Evolutionary conservation across 2,797 vertebrate species (phyloP).

Genomic region (Anabas testudineus): DNA sequence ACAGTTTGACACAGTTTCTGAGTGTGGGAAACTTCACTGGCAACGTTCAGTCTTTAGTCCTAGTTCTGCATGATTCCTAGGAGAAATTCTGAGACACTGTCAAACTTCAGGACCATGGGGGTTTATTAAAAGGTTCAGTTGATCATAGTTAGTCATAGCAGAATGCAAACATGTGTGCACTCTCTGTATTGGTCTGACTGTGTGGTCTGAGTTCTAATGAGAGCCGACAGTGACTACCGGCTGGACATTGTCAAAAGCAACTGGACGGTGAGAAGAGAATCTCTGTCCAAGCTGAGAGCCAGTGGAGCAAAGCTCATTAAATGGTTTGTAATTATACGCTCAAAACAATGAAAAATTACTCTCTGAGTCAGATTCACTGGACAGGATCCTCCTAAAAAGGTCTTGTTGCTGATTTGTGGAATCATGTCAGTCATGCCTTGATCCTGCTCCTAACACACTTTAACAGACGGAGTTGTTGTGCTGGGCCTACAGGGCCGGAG

Average conservation of each 20-base stretch:
- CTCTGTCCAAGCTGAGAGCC: slow-evolving; percentile 16
- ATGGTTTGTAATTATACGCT: neutral
- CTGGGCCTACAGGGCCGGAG: slow-evolving; percentile 33
- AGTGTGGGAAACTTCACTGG: neutral
- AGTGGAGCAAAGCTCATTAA: slow-evolving; percentile 56
- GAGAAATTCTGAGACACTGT: neutral
- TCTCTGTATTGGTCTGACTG: slow-evolving; percentile 6
- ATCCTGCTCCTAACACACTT: slow-evolving; percentile 13
- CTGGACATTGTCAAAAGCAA: slow-evolving; percentile 4
- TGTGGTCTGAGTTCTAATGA: slow-evolving; percentile 27
- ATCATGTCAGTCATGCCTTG: slow-evolving; percentile 21
- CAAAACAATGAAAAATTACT: slow-evolving; percentile 24
- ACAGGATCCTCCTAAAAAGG: slow-evolving; percentile 17
- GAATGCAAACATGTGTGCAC: slow-evolving; percentile 8
- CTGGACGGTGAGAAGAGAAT: slow-evolving; percentile 14
- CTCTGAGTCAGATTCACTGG: slow-evolving; percentile 18
- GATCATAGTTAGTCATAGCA: neutral
- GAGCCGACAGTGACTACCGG: slow-evolving; percentile 10
- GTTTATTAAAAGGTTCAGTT: neutral
- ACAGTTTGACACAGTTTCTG: too few species aligned
- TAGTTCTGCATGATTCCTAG: neutral
- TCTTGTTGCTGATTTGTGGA: slow-evolving; percentile 13
- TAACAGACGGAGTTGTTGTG: slow-evolving; percentile 22
- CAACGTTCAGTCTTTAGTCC: neutral
- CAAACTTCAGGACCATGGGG: neutral